Base-by-base conservation (phyloP, 2,888 invertebrate genomes). In the Didymodactylos carnosus region DNA sequence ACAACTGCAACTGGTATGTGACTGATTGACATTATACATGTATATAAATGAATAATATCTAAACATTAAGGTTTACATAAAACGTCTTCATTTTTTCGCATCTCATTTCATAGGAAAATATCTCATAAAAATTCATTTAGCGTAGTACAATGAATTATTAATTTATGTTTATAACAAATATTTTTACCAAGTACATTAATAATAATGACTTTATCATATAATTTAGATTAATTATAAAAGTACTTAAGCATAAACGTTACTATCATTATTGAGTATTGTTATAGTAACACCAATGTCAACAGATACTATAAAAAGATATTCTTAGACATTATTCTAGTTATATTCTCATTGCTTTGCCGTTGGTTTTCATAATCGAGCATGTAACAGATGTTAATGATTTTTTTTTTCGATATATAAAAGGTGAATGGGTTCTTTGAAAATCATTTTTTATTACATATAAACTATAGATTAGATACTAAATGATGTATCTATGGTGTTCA, bases 1-100 rank as follows among this genome's bases (percentile, higher is more conserved):
- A 75, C 69, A 72, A 75, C 75, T 23, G 72, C 75, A 29, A 75
- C 75, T 39, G 75, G 75, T 75, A 70, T 70, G 49, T 11, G 35
- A 25, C 14, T n/a, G n/a, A 11, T 69, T 69, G 29, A n/a, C 6
- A 69, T 27, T 43, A 43, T 16, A 16, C 43, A 43, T 43, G 13
- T 43, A 16, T 16, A 16, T 16, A 43, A 43, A 43, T 43, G 16
- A 16, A 43, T 16, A 43, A 16, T 43, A 43, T 19, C 16, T 19
- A 43, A 43, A 43, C 13, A 43, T 43, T 43, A n/a, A n/a, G n/a
- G n/a, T n/a, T n/a, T n/a, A n/a, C n/a, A n/a, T n/a, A n/a, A n/a
- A n/a, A n/a, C n/a, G n/a, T n/a, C n/a, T n/a, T n/a, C n/a, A n/a
- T n/a, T n/a, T n/a, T n/a, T n/a, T n/a, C n/a, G n/a, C n/a, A n/a